A percentile compares a stretch with the other conserved stretches of the same genome.
These are phyloP conservation scores for Ammodytes dubius DNA, from an alignment of 2,113 vertebrate species.

Conservation along the genomic window DNA sequence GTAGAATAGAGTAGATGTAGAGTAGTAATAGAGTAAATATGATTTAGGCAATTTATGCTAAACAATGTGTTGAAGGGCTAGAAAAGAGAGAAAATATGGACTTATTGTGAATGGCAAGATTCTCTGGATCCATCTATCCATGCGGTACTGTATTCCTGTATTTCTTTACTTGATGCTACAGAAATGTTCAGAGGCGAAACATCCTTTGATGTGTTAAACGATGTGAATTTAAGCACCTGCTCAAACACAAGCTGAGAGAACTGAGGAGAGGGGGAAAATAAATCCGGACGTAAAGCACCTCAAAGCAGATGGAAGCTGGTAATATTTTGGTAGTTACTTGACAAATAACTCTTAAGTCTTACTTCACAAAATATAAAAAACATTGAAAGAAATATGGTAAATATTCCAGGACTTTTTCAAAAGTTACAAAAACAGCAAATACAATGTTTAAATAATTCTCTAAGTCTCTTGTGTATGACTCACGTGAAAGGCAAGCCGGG, in stretches of 20 bases:
- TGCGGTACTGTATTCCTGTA: too few species aligned
- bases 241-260: not conserved
- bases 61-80: not conserved
- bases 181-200: not conserved
- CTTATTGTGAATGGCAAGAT: not conserved
- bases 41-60: not conserved
- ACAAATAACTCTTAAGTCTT: not conserved
- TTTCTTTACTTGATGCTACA: not conserved
- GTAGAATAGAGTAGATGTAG: too few species aligned
- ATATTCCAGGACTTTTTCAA: not conserved
- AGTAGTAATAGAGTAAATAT: too few species aligned
- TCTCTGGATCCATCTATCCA: not conserved
- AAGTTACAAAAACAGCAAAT: not conserved
- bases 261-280: not conserved
- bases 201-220: not conserved
- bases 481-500: not conserved
- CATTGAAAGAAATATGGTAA: not conserved
- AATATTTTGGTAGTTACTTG: not conserved
- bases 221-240: not conserved
- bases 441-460: not conserved
- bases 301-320: not conserved
- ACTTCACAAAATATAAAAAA: not conserved
- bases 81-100: not conserved
- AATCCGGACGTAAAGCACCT: too few species aligned
- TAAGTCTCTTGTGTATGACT: not conserved